Percentiles rank a stretch among this genome's conserved stretches.
Conservation (phyloP, 2,113 vertebrate species). For the Malurus elegans region DNA sequence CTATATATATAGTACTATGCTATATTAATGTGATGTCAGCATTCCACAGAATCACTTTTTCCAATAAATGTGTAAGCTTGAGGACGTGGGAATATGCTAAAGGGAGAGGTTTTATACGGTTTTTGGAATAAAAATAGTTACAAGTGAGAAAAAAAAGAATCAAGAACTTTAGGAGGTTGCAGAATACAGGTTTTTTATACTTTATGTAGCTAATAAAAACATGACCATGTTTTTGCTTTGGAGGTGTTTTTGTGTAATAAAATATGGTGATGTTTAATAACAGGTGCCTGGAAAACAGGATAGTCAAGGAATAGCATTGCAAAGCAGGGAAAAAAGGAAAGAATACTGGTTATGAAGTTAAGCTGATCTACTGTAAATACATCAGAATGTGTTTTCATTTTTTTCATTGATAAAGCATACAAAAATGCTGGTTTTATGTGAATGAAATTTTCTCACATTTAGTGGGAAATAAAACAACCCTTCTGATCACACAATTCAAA, state of each 20-base stretch:
- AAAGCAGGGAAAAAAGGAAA: background rate
- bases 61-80: background rate
- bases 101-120: background rate
- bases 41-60: conserved; percentile 14
- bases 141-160: background rate
- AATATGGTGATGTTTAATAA: background rate
- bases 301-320: background rate
- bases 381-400: background rate
- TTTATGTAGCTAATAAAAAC: background rate
- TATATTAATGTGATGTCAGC: background rate
- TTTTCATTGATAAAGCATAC: background rate
- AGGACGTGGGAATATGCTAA: background rate
- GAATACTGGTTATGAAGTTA: background rate
- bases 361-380: background rate
- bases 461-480: background rate
- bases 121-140: background rate
- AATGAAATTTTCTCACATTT: background rate
- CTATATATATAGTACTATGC: background rate
- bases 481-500: background rate
- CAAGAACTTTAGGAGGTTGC: background rate
- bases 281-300: background rate
- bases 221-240: background rate
- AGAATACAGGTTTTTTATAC: background rate
- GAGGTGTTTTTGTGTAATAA: background rate
- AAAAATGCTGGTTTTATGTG: background rate